phyloP scores from a whole-genome alignment of 1,140 invertebrate genomes.

The Carcinoscorpius rotundicauda region DNA sequence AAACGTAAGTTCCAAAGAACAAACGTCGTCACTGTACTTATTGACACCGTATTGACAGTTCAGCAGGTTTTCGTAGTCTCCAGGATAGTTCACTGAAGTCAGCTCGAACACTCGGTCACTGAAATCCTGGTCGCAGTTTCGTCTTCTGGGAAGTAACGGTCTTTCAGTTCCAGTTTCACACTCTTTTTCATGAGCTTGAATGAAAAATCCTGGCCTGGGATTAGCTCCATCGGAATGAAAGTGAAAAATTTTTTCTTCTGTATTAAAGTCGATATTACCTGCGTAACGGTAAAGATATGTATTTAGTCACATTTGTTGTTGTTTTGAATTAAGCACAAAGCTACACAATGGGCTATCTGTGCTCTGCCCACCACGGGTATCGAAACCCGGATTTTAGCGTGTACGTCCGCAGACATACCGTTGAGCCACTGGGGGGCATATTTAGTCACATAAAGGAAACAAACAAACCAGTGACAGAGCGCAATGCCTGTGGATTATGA shows the following conservation, averaged over 20 bases:
- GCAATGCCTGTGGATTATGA: too few species aligned
- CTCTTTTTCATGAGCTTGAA: slow-evolving; percentile 16
- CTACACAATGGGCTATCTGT: too few species aligned
- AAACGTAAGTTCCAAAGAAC: slow-evolving; percentile 24
- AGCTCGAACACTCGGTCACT: slow-evolving; percentile 20
- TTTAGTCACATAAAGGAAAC: too few species aligned
- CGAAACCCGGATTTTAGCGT: too few species aligned
- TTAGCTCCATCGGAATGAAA: slow-evolving; percentile 21
- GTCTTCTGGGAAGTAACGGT: neutral
- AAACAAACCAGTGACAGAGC: too few species aligned
- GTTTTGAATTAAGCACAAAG: too few species aligned
- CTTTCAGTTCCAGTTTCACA: slow-evolving; percentile 5
- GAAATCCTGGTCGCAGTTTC: slow-evolving; percentile 20
- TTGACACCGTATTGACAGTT: slow-evolving; percentile 22
- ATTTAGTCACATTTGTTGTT: too few species aligned
- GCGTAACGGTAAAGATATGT: too few species aligned
- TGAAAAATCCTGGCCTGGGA: slow-evolving; percentile 18
- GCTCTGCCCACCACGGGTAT: too few species aligned
- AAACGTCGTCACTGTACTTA: slow-evolving; percentile 12
- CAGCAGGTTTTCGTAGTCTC: slow-evolving; percentile 20
- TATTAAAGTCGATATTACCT: slow-evolving; percentile 16
- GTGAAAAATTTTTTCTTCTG: slow-evolving; percentile 11
- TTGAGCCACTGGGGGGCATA: too few species aligned
- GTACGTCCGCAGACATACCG: too few species aligned
- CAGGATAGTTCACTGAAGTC: slow-evolving; percentile 21